phyloP scores from a whole-genome alignment of 1,140 invertebrate species.

The Drosophila orosa region DNA sequence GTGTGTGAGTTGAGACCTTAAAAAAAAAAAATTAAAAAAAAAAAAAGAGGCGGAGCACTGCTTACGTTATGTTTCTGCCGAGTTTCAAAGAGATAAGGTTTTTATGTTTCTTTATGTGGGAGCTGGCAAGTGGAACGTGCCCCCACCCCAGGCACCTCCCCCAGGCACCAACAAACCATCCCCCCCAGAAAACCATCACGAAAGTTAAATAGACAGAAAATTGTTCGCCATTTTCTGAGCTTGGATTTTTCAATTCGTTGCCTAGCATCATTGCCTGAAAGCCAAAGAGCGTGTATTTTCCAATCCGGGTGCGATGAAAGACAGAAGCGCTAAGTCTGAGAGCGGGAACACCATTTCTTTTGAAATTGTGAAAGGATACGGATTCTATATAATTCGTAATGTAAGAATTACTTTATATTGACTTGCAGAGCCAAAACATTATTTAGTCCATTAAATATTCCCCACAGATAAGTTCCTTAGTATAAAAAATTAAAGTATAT shows the following conservation, averaged over 20 bases:
- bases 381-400: neutral
- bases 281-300: slow-evolving; percentile 39
- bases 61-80: slow-evolving; percentile 37
- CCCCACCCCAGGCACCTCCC: neutral
- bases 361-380: neutral
- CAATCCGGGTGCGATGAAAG: slow-evolving; percentile 33
- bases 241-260: slow-evolving; percentile 78
- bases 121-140: slow-evolving; percentile 62
- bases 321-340: slow-evolving; percentile 2
- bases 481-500: no score
- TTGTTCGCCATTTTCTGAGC: slow-evolving; percentile 76
- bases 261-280: slow-evolving; percentile 57
- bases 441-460: neutral
- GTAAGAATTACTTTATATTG: slow-evolving; percentile 5
- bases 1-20: slow-evolving; percentile 4
- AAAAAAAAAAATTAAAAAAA: neutral
- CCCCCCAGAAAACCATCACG: slow-evolving; percentile 7
- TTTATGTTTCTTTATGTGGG: slow-evolving; percentile 80
- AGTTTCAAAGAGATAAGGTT: slow-evolving; percentile 75
- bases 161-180: slow-evolving; percentile 1
- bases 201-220: slow-evolving; percentile 65
- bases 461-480: no score
- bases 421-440: neutral
- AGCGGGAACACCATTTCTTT: slow-evolving; percentile 4
- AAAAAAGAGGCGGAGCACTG: slow-evolving; percentile 13